These are phyloP conservation scores for Pteronura brasiliensis DNA, from an alignment of 2,113 vertebrate genomes.

Conservation along the genomic window DNA sequence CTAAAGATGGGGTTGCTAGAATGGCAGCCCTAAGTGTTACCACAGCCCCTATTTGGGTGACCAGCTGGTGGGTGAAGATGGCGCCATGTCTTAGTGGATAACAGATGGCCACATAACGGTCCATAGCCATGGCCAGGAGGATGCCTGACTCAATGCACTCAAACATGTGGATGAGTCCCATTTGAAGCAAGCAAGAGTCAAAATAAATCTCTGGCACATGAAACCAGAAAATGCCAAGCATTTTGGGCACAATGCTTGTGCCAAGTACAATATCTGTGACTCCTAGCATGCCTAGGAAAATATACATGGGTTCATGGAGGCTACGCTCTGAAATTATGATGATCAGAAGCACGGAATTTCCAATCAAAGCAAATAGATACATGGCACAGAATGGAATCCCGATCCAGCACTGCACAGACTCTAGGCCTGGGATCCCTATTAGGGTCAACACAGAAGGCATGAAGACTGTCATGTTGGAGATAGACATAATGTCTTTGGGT, in stretches of 20 bases:
- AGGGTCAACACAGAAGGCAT: conserved; percentile 11
- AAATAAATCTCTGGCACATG: not conserved
- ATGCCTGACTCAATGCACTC: conserved; percentile 22
- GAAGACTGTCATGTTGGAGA: not conserved
- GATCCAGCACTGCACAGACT: conserved; percentile 20
- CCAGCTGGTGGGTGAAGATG: not conserved
- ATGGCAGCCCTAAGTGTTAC: not conserved
- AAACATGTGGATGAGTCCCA: not conserved
- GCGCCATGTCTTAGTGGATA: not conserved
- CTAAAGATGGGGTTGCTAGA: not conserved
- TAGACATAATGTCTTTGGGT: not conserved
- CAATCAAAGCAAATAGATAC: not conserved
- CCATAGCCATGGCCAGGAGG: conserved; percentile 34
- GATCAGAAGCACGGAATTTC: not conserved
- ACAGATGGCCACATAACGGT: conserved; percentile 34
- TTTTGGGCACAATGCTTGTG: conserved; percentile 10
- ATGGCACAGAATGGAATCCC: conserved; percentile 25
- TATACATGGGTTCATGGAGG: conserved; percentile 25
- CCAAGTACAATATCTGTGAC: not conserved
- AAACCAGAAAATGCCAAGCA: conserved; percentile 46
- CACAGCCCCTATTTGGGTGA: not conserved
- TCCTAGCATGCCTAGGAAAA: conserved; percentile 11
- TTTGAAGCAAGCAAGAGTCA: conserved; percentile 29
- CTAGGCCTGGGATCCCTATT: conserved; percentile 22
- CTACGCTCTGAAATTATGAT: not conserved